Evolutionary conservation across 2,888 invertebrate genomes (phyloP).

Genomic region (Galerucella calmariensis): DNA sequence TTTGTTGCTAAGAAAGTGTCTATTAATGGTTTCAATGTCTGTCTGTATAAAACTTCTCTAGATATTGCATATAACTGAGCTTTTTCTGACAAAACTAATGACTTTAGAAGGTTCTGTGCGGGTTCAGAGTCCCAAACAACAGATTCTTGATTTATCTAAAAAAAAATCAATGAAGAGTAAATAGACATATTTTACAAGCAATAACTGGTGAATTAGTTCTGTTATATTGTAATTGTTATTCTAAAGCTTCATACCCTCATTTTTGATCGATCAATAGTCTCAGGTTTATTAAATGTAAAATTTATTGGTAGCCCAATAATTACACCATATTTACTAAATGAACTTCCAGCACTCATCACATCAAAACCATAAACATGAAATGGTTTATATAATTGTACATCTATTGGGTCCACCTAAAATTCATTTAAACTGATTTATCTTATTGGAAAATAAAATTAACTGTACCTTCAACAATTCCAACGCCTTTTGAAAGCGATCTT

Average conservation of each 20-base stretch:
- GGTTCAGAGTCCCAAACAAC: slow-evolving; percentile 75
- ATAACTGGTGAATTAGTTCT: not conserved
- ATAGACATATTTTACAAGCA: not conserved
- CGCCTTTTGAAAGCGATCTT: slow-evolving; percentile 69
- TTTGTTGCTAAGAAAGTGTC: slow-evolving; percentile 69
- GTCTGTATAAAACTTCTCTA: slow-evolving; percentile 75
- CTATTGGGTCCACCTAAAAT: slow-evolving; percentile 64
- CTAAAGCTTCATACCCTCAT: slow-evolving; percentile 65
- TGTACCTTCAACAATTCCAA: slow-evolving; percentile 69
- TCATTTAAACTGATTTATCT: slow-evolving; percentile 10
- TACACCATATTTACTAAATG: slow-evolving; percentile 69
- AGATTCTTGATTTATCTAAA: slow-evolving; percentile 71
- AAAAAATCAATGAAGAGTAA: slow-evolving; percentile 35
- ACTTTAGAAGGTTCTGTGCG: slow-evolving; percentile 72
- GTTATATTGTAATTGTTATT: not conserved
- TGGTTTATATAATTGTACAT: slow-evolving; percentile 69
- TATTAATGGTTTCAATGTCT: slow-evolving; percentile 70
- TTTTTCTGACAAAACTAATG: slow-evolving; percentile 79
- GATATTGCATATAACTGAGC: slow-evolving; percentile 86
- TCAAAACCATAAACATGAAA: slow-evolving; percentile 82
- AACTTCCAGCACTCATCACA: slow-evolving; percentile 75
- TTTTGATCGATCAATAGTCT: slow-evolving; percentile 69
- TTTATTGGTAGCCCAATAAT: slow-evolving; percentile 80
- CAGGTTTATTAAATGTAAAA: slow-evolving; percentile 70
- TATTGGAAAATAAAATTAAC: not conserved